Percentiles rank a stretch among this genome's conserved stretches.
Conservation (phyloP, 1,140 invertebrate species). For the Aleiodes sp. region DNA sequence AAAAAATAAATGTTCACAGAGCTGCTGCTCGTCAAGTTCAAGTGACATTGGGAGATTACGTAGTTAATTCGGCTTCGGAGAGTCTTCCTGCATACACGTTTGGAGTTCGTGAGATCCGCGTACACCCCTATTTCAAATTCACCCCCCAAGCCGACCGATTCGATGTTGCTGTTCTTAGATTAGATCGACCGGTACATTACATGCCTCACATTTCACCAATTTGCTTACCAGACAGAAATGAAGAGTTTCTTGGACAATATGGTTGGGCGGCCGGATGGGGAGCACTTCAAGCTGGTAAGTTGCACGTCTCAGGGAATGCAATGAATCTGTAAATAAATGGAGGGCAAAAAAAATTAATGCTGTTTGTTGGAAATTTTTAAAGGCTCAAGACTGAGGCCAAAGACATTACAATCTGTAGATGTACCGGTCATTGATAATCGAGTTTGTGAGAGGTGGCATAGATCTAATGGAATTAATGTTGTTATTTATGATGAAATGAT, state of each 20-base stretch:
- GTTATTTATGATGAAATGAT: conserved; percentile 97
- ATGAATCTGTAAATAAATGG: too few species aligned
- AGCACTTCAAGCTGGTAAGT: conserved; percentile 78
- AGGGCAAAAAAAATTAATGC: not conserved
- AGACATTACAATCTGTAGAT: conserved; percentile 91
- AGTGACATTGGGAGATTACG: conserved; percentile 92
- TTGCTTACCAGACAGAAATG: conserved; percentile 89
- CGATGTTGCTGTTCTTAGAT: conserved; percentile 89
- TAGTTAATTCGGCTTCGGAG: conserved; percentile 92
- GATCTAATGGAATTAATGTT: conserved; percentile 88
- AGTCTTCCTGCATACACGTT: conserved; percentile 90
- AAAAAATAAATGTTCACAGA: conserved; percentile 60
- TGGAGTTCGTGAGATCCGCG: conserved; percentile 86
- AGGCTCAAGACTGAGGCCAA: conserved; percentile 87
- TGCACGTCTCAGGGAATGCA: not conserved
- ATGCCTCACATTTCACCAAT: conserved; percentile 94
- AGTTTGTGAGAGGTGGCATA: conserved; percentile 83
- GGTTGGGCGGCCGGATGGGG: conserved; percentile 96
- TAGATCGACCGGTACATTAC: conserved; percentile 88
- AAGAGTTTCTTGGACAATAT: conserved; percentile 88
- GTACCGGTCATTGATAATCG: conserved; percentile 91
- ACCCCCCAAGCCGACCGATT: conserved; percentile 90
- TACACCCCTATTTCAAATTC: conserved; percentile 95
- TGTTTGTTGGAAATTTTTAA: conserved; percentile 55
- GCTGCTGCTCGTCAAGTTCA: conserved; percentile 89